These are phyloP conservation scores for Aphis craccivora DNA, from an alignment of 1,140 invertebrate genomes.

Conservation along the genomic window DNA sequence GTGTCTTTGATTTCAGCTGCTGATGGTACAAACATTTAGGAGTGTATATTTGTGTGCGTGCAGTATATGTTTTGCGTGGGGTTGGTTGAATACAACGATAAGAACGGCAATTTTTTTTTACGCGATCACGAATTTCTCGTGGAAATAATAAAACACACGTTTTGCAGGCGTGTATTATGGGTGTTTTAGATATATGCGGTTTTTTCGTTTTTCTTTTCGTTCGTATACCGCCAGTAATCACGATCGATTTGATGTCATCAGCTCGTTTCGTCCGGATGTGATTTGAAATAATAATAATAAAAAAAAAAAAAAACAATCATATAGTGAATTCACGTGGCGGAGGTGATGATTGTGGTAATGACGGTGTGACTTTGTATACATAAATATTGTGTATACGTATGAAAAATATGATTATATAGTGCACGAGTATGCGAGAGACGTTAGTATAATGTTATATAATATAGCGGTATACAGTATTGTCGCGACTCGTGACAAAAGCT, in stretches of 20 bases:
- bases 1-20: constrained; percentile 23
- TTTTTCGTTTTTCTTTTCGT: background rate
- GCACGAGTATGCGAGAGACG: background rate
- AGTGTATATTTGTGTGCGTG: background rate
- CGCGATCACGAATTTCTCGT: background rate
- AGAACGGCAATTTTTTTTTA: constrained; percentile 3
- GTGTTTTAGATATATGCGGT: background rate
- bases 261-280: background rate
- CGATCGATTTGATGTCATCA: background rate
- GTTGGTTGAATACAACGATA: background rate
- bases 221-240: background rate
- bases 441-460: background rate
- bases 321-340: background rate
- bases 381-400: background rate
- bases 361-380: background rate
- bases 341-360: background rate
- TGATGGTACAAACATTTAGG: background rate
- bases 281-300: background rate
- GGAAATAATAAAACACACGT: background rate
- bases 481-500: background rate
- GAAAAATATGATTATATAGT: background rate
- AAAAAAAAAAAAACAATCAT: background rate
- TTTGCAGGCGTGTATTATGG: background rate
- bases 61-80: background rate
- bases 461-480: background rate